Evolutionary conservation across 2,888 invertebrate genomes (phyloP), one percentile per base, ranked within the genome.

Genomic region (Capitulum mitella): DNA sequence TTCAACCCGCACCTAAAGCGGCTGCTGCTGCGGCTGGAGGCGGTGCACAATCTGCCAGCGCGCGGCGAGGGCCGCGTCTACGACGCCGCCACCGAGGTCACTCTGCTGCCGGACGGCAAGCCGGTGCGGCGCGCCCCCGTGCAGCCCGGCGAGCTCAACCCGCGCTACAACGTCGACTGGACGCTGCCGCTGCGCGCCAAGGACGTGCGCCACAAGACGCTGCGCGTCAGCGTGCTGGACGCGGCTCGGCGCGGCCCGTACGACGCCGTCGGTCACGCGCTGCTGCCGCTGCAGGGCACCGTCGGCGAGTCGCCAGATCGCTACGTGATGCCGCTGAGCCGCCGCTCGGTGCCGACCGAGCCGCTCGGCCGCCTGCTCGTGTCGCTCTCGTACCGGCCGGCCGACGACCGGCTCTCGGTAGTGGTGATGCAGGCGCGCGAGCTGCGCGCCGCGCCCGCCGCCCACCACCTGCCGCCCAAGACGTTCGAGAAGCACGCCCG

Each of bases 221-320:
- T 85, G 48, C 81, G 83, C n/a, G 81, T 85, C 78, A 84, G 84
- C n/a, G 83, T 84, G 29, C 84, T 81, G 80, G 84, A 84, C 79
- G 82, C 83, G 22, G 83, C 83, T 34, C 82, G 82, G 32, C 82
- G 82, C 79, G 84, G 84, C 10, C 82, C 83, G 78, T 83, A 84
- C 79, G 84, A 84, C 78, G 84, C 85, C 22, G 81, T 85, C 26
- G 85, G 84, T 0, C 84, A 85, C 78, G 83, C 83, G 3, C 78
- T 84, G 16, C 81, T 84, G 54, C 81, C 83, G n/a, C 78, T 84
- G 10, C 82, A 82, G 14, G 82, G 82, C 74, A 75, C 75, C 3
- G 80, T 83, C 37, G 76, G 78, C 14, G 81, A 79, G 77, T 78
- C 78, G 70, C 80, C 81, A n/a, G 79, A 80, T 26, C 77, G 80